Evolutionary conservation across 2,797 vertebrate genomes (phyloP).

Genomic region (Cheirogaleus major): DNA sequence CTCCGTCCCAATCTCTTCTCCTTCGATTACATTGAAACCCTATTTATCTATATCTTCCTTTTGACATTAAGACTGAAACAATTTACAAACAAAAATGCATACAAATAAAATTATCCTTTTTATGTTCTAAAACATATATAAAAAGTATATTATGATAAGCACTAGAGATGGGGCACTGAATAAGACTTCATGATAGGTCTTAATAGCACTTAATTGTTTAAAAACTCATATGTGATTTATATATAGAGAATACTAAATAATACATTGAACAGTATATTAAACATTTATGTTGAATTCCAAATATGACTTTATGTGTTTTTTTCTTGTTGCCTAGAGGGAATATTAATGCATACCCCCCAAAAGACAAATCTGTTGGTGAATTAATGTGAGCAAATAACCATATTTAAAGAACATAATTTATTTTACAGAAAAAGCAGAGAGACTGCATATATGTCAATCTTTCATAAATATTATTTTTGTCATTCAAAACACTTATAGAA

Average conservation of each 20-base stretch:
- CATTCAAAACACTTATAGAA: neutral
- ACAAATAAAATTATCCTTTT: neutral
- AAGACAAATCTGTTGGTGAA: neutral
- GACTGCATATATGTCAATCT: neutral
- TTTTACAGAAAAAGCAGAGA: neutral
- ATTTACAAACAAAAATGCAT: neutral
- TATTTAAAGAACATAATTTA: neutral
- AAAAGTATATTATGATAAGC: neutral
- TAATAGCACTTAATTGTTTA: neutral
- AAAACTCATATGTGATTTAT: neutral
- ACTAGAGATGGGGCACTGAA: neutral
- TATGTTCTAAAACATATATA: neutral
- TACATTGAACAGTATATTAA: neutral
- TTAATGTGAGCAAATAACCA: neutral
- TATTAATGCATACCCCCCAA: neutral
- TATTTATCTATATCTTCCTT: neutral
- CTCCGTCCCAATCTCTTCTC: neutral
- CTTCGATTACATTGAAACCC: neutral
- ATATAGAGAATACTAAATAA: neutral
- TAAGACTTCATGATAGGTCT: neutral
- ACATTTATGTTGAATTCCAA: neutral
- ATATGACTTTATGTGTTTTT: neutral
- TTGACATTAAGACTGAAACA: neutral
- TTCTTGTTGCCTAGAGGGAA: neutral
- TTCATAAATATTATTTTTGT: constrained; percentile 9